These are phyloP conservation scores for Actinia equina DNA, from an alignment of 64 coral and sea anemone species.

Conservation along the genomic window DNA sequence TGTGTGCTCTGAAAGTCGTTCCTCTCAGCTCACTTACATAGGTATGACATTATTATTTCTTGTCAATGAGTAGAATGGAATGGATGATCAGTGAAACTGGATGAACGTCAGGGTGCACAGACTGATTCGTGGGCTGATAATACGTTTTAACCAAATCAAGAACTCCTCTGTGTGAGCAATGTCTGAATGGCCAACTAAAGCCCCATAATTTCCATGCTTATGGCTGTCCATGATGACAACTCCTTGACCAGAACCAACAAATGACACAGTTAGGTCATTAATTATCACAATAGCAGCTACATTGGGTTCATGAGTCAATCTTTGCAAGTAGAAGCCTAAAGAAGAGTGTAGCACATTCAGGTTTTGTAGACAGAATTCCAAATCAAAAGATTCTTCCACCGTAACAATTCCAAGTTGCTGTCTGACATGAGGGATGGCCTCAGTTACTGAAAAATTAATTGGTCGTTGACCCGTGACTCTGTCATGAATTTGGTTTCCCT, in stretches of 20 bases:
- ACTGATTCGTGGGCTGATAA: background rate
- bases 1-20: no score
- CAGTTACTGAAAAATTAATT: background rate
- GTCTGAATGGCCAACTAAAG: background rate
- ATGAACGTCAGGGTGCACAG: constrained; percentile 21
- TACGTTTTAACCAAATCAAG: background rate
- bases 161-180: background rate
- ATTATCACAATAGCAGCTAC: constrained; percentile 18
- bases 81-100: background rate
- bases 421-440: background rate
- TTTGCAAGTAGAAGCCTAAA: background rate
- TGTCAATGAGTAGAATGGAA: no score
- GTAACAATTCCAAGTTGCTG: background rate
- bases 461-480: background rate
- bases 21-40: no score
- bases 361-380: constrained; percentile 7
- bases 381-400: background rate
- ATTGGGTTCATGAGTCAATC: background rate
- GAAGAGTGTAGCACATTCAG: background rate
- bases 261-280: background rate
- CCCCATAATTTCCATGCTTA: background rate
- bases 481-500: background rate
- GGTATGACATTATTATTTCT: no score
- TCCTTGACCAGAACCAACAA: background rate
- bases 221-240: constrained; percentile 36